These are phyloP conservation scores for Oscheius sp. DNA, from an alignment of 2,888 invertebrate genomes.

Conservation along the genomic window DNA sequence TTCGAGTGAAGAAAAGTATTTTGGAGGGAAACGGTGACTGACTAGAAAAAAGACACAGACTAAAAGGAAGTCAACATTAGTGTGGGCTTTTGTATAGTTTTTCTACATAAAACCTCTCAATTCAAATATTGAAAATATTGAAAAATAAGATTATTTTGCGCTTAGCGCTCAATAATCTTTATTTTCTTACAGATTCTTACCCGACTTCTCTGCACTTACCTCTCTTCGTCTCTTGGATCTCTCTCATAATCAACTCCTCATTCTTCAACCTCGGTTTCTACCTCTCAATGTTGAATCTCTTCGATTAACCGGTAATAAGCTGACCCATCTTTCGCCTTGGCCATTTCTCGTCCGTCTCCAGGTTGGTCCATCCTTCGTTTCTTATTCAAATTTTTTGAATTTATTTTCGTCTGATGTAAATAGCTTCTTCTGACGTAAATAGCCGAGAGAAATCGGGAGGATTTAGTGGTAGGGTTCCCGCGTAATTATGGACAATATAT, in stretches of 20 bases:
- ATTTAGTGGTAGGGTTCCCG: no score
- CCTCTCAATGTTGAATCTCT: conserved; percentile 47
- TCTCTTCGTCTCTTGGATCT: conserved; percentile 43
- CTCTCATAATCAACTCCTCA: conserved; percentile 41
- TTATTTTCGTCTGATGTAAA: background rate
- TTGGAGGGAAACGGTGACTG: no score
- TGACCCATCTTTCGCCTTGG: conserved; percentile 43
- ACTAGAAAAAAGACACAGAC: no score
- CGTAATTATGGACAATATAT: no score
- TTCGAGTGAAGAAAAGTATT: no score
- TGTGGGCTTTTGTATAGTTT: no score
- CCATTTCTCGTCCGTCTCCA: conserved; percentile 43
- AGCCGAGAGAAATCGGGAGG: no score
- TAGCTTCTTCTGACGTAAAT: no score
- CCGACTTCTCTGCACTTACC: conserved; percentile 46
- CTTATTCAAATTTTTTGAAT: background rate
- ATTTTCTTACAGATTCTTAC: conserved; percentile 47
- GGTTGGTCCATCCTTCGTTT: conserved; percentile 32
- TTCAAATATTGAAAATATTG: no score
- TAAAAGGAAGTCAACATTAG: no score
- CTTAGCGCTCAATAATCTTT: no score
- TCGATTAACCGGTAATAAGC: conserved; percentile 39
- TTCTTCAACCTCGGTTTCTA: conserved; percentile 41
- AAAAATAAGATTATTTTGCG: background rate
- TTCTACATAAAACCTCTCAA: no score